Conservation (phyloP, 1,140 invertebrate species). For the Dendroctonus ponderosae region DNA sequence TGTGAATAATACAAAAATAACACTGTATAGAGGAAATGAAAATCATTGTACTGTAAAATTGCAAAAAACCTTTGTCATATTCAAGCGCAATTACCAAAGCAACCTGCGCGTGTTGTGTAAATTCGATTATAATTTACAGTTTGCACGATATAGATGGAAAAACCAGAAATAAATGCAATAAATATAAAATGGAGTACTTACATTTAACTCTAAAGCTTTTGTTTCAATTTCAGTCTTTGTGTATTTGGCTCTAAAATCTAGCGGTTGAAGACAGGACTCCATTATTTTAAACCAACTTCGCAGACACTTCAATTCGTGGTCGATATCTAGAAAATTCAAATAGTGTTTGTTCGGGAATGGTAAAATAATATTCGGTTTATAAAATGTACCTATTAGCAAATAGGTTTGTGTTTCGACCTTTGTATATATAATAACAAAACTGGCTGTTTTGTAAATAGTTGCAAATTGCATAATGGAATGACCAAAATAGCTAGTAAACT, state of each 20-base stretch:
- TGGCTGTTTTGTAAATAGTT: too few species aligned
- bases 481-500: too few species aligned
- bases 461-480: too few species aligned
- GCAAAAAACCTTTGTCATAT: slow-evolving; percentile 20
- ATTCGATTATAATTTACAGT: too few species aligned
- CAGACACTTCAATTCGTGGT: slow-evolving; percentile 69
- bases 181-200: slow-evolving; percentile 49
- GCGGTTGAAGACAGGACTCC: slow-evolving; percentile 64
- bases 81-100: neutral
- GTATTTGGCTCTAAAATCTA: slow-evolving; percentile 63
- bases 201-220: slow-evolving; percentile 69
- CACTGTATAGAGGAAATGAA: slow-evolving; percentile 3
- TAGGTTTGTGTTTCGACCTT: too few species aligned
- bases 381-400: too few species aligned
- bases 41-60: slow-evolving; percentile 22
- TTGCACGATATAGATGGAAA: too few species aligned
- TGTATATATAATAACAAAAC: too few species aligned
- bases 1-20: slow-evolving; percentile 1
- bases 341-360: too few species aligned
- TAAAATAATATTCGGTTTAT: too few species aligned
- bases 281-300: slow-evolving; percentile 66
- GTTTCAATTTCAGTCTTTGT: slow-evolving; percentile 64
- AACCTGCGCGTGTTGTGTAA: too few species aligned
- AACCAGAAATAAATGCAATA: neutral
- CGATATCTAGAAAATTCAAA: slow-evolving; percentile 58